Percentiles rank a stretch among this genome's conserved stretches.
phyloP scores from a whole-genome alignment of 64 coral and sea anemone genomes.

The Stichodactyla mertensii region DNA sequence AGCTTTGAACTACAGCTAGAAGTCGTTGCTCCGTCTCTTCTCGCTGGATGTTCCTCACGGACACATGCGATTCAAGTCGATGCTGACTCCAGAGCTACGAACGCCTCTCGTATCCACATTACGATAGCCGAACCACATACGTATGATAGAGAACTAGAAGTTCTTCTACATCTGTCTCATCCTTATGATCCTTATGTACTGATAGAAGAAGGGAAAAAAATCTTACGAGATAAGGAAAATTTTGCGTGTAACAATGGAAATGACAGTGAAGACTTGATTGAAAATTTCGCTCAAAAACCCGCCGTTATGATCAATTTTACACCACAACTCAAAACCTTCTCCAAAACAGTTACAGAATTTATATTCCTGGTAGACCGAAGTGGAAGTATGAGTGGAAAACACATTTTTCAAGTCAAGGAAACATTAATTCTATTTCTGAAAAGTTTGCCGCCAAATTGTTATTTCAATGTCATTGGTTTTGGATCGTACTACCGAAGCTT shows the following conservation, averaged over 20 bases:
- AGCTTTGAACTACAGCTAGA: conserved; percentile 76
- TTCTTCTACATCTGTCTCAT: conserved; percentile 74
- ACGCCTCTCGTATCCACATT: conserved; percentile 74
- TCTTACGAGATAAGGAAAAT: background rate
- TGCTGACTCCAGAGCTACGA: conserved; percentile 74
- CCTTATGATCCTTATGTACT: conserved; percentile 78
- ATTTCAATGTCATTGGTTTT: conserved; percentile 88
- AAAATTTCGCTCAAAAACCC: conserved; percentile 64
- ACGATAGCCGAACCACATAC: conserved; percentile 81
- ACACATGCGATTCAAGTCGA: conserved; percentile 94
- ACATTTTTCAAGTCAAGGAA: conserved; percentile 92
- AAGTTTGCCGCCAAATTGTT: conserved; percentile 77
- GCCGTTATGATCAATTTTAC: conserved; percentile 75
- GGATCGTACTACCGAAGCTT: conserved; percentile 86
- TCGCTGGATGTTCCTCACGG: conserved; percentile 81
- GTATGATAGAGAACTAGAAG: conserved; percentile 77
- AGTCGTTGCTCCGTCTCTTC: conserved; percentile 62
- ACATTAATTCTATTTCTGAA: conserved; percentile 83
- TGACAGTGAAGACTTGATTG: conserved; percentile 36
- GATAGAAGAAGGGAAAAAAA: conserved; percentile 86
- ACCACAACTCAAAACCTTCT: conserved; percentile 37
- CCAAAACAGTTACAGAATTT: conserved; percentile 57
- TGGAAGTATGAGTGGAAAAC: conserved; percentile 91
- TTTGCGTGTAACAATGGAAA: background rate
- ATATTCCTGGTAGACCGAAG: conserved; percentile 94